Percentiles rank a stretch among this genome's conserved stretches.
Conservation (phyloP, 2,113 vertebrate genomes). For the Antechinus stuartii region DNA sequence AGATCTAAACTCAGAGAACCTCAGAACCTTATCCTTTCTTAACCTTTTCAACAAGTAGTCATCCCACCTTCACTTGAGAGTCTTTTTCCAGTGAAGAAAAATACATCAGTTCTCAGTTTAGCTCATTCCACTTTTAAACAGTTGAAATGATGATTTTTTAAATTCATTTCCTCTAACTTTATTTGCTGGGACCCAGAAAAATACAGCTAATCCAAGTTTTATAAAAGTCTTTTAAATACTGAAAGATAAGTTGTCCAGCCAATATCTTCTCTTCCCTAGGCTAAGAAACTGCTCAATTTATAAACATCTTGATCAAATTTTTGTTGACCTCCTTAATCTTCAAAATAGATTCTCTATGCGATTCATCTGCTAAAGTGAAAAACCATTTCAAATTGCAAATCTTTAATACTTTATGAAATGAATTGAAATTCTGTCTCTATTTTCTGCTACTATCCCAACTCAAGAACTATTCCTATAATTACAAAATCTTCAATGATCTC, state of each 20-base stretch:
- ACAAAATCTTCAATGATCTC: neutral
- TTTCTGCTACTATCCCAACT: neutral
- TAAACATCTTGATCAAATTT: slow-evolving; percentile 33
- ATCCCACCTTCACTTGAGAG: neutral
- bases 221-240: neutral
- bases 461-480: neutral
- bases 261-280: neutral
- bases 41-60: neutral
- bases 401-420: neutral
- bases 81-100: neutral
- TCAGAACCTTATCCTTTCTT: neutral
- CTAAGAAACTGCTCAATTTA: neutral
- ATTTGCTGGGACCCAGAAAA: neutral
- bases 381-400: neutral
- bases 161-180: neutral
- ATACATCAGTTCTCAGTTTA: neutral
- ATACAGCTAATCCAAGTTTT: neutral
- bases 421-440: slow-evolving; percentile 7
- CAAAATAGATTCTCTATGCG: neutral
- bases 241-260: neutral
- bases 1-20: neutral
- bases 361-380: slow-evolving; percentile 15
- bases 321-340: neutral
- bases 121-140: neutral
- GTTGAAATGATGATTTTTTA: neutral